phyloP scores from a whole-genome alignment of 2,888 invertebrate genomes.

The Dryomyza anilis region DNA sequence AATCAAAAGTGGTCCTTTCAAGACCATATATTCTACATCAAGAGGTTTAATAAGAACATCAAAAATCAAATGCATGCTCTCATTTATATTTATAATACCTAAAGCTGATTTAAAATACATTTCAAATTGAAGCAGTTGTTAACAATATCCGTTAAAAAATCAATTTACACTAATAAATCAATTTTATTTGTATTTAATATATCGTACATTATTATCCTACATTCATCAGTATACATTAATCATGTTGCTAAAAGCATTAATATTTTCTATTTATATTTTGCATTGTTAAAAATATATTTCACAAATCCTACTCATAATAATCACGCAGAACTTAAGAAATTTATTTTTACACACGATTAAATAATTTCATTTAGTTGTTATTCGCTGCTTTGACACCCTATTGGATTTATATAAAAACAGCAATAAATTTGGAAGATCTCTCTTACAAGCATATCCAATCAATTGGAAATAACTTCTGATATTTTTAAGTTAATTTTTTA shows the following conservation, averaged over 20 bases:
- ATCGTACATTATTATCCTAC: neutral
- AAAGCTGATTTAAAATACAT: neutral
- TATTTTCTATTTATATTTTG: too few species aligned
- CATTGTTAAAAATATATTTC: constrained; percentile 5
- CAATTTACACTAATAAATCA: neutral
- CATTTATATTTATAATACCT: neutral
- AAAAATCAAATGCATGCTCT: neutral
- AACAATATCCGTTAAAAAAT: neutral
- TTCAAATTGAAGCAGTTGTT: neutral
- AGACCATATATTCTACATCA: neutral
- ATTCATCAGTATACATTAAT: neutral
- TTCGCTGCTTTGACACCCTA: neutral
- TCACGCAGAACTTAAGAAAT: constrained; percentile 5
- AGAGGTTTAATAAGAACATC: neutral
- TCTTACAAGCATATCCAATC: too few species aligned
- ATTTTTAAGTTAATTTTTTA: neutral
- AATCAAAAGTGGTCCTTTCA: neutral
- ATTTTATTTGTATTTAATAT: neutral
- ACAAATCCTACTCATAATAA: neutral
- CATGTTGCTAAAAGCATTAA: neutral
- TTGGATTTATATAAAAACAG: neutral
- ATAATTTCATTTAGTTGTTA: constrained; percentile 36
- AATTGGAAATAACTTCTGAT: too few species aligned
- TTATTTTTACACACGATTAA: constrained; percentile 52
- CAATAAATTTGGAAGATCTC: neutral